A percentile compares a stretch with the other conserved stretches of the same genome.
Evolutionary conservation across 2,797 vertebrate species (phyloP).

Genomic region (Propithecus deckenii): DNA sequence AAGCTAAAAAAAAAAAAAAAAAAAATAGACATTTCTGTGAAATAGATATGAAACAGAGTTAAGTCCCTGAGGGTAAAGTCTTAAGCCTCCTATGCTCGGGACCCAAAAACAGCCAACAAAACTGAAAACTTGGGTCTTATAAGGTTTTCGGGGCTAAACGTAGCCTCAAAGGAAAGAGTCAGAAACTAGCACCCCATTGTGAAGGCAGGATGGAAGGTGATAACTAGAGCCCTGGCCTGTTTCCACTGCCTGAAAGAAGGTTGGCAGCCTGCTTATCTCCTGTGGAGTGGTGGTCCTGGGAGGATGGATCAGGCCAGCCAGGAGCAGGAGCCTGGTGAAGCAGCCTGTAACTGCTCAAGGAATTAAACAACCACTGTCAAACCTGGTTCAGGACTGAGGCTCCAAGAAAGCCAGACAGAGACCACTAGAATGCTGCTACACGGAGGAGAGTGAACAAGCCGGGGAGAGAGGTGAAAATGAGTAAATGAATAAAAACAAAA

Average conservation of each 20-base stretch:
- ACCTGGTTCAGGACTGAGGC: neutral
- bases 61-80: neutral
- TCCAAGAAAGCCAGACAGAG: neutral
- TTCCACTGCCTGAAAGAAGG: neutral
- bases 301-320: neutral
- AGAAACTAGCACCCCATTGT: neutral
- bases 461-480: neutral
- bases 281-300: too few species aligned
- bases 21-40: neutral
- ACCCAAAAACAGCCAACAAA: neutral
- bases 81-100: neutral
- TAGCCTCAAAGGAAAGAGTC: neutral
- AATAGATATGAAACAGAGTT: neutral
- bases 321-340: neutral
- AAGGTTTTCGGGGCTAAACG: neutral
- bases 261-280: neutral
- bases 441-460: neutral
- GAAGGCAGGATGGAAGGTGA: neutral
- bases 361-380: neutral
- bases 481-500: neutral
- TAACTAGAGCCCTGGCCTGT: neutral
- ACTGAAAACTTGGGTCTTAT: neutral
- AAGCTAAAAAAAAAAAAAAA: neutral
- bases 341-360: neutral
- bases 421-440: neutral